Percentiles rank a stretch among this genome's conserved stretches.
phyloP scores from a whole-genome alignment of 2,888 invertebrate species.

The Marronus borbonicus region DNA sequence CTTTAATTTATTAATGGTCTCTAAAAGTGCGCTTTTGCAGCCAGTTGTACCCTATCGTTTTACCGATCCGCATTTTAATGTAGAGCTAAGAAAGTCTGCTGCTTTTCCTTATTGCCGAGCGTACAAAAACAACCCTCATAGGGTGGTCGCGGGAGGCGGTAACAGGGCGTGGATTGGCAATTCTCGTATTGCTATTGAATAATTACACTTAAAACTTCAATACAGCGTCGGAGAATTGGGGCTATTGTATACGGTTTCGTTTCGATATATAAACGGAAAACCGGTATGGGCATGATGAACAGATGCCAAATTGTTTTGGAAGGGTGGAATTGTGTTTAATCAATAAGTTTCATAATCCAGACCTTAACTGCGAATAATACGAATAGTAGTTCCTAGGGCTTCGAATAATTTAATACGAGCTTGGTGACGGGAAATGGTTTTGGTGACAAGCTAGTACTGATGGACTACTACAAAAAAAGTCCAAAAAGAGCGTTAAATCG shows the following conservation, averaged over 20 bases:
- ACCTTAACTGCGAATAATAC: slow-evolving; percentile 49
- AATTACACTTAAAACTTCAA: slow-evolving; percentile 66
- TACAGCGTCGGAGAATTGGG: slow-evolving; percentile 54
- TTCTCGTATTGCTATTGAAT: slow-evolving; percentile 61
- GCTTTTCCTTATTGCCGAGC: slow-evolving; percentile 61
- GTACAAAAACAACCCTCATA: slow-evolving; percentile 61
- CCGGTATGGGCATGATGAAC: slow-evolving; percentile 52
- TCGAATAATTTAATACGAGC: slow-evolving; percentile 31
- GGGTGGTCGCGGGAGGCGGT: slow-evolving; percentile 13
- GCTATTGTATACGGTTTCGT: slow-evolving; percentile 59
- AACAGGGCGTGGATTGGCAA: slow-evolving; percentile 20
- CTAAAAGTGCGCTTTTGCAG: slow-evolving; percentile 70
- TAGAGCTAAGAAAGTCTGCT: slow-evolving; percentile 64
- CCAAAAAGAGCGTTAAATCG: not conserved
- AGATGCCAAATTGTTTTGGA: slow-evolving; percentile 54
- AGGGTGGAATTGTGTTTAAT: slow-evolving; percentile 53
- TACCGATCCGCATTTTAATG: slow-evolving; percentile 63
- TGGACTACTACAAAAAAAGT: not conserved
- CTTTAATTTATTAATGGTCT: slow-evolving; percentile 72
- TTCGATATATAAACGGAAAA: slow-evolving; percentile 49
- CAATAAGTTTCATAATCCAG: slow-evolving; percentile 56
- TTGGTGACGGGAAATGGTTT: slow-evolving; percentile 21
- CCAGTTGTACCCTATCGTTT: slow-evolving; percentile 65
- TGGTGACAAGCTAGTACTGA: not conserved
- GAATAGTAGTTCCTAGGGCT: slow-evolving; percentile 47